These are phyloP conservation scores for Gastrophysa polygoni DNA, from an alignment of 2,888 invertebrate species.

Conservation along the genomic window DNA sequence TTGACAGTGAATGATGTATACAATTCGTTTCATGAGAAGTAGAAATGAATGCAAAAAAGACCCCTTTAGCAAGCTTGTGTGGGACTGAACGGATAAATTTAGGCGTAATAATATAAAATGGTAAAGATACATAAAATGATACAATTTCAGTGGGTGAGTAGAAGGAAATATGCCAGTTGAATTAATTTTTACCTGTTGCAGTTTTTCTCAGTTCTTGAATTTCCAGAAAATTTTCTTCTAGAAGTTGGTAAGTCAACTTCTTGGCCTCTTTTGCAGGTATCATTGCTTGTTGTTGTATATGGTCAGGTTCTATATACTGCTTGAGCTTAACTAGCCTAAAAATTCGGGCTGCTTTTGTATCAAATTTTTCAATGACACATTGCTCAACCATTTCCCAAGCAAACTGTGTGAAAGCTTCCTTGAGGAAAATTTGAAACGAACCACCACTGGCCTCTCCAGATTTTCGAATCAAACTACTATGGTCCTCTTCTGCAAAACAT, in stretches of 20 bases:
- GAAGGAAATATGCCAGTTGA: too few species aligned
- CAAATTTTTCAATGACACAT: slow-evolving; percentile 83
- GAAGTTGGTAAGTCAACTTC: slow-evolving; percentile 80
- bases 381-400: slow-evolving; percentile 79
- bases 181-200: slow-evolving; percentile 9
- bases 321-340: slow-evolving; percentile 83
- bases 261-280: slow-evolving; percentile 93
- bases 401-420: slow-evolving; percentile 71
- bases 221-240: slow-evolving; percentile 79
- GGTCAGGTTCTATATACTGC: slow-evolving; percentile 87
- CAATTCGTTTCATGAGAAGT: too few species aligned
- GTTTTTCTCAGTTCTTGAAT: slow-evolving; percentile 66
- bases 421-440: slow-evolving; percentile 76
- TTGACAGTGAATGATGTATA: too few species aligned
- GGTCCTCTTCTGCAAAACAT: slow-evolving; percentile 72
- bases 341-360: slow-evolving; percentile 83
- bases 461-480: slow-evolving; percentile 74
- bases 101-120: too few species aligned
- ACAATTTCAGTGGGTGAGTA: too few species aligned
- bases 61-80: too few species aligned
- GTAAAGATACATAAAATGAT: too few species aligned
- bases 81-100: too few species aligned
- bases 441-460: slow-evolving; percentile 85
- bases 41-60: too few species aligned
- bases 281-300: slow-evolving; percentile 92